Conservation (phyloP, 2,888 invertebrate genomes). For the Eustalomyia histrio region DNA sequence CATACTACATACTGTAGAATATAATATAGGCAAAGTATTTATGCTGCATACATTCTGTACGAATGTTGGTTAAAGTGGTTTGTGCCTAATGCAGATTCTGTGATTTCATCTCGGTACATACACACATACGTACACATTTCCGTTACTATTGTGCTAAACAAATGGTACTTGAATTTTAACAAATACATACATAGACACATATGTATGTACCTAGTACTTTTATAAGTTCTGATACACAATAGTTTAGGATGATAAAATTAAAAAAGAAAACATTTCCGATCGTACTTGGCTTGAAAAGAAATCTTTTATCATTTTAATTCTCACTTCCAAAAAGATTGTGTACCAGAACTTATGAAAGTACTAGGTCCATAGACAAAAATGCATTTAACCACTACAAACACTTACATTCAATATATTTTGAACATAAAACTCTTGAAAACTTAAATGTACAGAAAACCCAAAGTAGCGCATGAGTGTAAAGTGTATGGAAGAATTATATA, state of each 20-base stretch:
- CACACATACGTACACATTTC: slow-evolving; percentile 39
- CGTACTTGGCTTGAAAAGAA: too few relatives aligned
- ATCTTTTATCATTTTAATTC: too few relatives aligned
- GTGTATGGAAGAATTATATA: not conserved
- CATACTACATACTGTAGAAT: not conserved
- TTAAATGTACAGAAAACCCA: slow-evolving; percentile 59
- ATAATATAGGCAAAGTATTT: not conserved
- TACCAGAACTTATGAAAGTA: too few relatives aligned
- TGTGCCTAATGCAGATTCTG: slow-evolving; percentile 51
- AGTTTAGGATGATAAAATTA: too few relatives aligned
- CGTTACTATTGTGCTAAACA: slow-evolving; percentile 54
- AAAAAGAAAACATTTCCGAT: too few relatives aligned
- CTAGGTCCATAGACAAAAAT: slow-evolving; percentile 34
- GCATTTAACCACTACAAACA: slow-evolving; percentile 57
- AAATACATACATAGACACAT: slow-evolving; percentile 11
- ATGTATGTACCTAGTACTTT: too few relatives aligned
- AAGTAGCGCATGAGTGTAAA: slow-evolving; percentile 40
- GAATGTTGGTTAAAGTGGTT: slow-evolving; percentile 44
- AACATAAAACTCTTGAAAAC: slow-evolving; percentile 56
- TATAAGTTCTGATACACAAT: too few relatives aligned
- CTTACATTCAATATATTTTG: slow-evolving; percentile 51
- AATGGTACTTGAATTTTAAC: slow-evolving; percentile 52
- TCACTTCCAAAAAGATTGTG: too few relatives aligned
- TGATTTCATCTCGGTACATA: not conserved
- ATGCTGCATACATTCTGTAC: slow-evolving; percentile 15